These are phyloP conservation scores for Heliconius ismenius DNA, from an alignment of 2,888 invertebrate genomes.

Conservation along the genomic window DNA sequence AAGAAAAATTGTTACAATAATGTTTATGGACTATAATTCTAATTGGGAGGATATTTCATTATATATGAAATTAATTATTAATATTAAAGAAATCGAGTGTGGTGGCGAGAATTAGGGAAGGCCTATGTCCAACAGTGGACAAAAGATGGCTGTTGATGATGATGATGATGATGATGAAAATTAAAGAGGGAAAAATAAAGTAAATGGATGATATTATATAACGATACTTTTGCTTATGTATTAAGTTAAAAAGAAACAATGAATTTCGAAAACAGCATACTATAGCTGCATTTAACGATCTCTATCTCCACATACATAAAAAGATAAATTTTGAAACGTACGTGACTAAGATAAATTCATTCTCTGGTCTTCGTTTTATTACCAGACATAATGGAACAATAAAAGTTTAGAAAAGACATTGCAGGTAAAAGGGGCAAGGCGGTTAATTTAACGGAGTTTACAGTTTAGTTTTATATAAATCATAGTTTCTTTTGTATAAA, in stretches of 20 bases:
- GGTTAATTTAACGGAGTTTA: not conserved
- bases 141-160: too few species aligned
- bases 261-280: not conserved
- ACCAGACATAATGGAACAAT: not conserved
- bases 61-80: too few species aligned
- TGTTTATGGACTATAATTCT: not conserved
- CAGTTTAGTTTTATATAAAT: not conserved
- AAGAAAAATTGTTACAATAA: too few species aligned
- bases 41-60: not conserved
- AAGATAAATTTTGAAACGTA: conserved; percentile 1
- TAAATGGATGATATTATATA: too few species aligned
- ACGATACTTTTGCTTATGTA: too few species aligned
- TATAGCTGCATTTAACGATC: not conserved
- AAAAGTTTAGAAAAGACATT: conserved; percentile 10
- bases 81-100: too few species aligned
- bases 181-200: too few species aligned
- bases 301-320: not conserved
- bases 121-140: too few species aligned
- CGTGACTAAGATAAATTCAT: conserved; percentile 1
- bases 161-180: too few species aligned
- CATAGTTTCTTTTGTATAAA: not conserved
- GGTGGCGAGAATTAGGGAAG: too few species aligned
- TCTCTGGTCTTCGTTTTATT: not conserved
- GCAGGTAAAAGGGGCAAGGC: conserved; percentile 1
- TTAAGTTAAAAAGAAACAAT: not conserved